Base-by-base conservation (phyloP, 2,888 invertebrate genomes). In the Tubulanus polymorphus region DNA sequence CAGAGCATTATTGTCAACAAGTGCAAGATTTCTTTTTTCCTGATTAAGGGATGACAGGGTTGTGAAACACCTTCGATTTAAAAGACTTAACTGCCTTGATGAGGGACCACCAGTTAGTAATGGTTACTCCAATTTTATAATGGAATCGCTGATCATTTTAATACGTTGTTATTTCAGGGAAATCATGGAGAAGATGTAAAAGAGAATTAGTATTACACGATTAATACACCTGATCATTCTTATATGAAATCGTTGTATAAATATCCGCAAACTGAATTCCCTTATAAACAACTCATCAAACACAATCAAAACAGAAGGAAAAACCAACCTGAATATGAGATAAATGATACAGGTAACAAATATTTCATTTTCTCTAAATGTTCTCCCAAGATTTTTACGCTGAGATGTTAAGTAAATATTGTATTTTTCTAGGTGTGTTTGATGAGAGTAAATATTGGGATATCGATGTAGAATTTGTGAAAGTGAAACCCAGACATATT, bases 101-200 rank as follows among this genome's bases (percentile, higher is more conserved):
- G n/a, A n/a, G n/a, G n/a, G n/a, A n/a, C n/a, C n/a, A n/a, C n/a
- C n/a, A n/a, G n/a, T n/a, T n/a, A n/a, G n/a, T n/a, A n/a, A n/a
- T n/a, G n/a, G n/a, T n/a, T n/a, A n/a, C n/a, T n/a, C n/a, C n/a
- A n/a, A n/a, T n/a, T n/a, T n/a, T n/a, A n/a, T n/a, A n/a, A n/a
- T n/a, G n/a, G n/a, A n/a, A n/a, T n/a, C n/a, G n/a, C n/a, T n/a
- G n/a, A n/a, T n/a, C n/a, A n/a, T n/a, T n/a, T n/a, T n/a, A n/a
- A n/a, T n/a, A n/a, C 32, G 25, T 23, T 52, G 41, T 32, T 20
- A 48, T 49, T 55, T 3, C 60, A 79, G 78, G 79, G 79, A n/a
- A 79, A 79, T 63, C 79, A 79, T 63, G 79, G 78, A 1, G 79
- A 79, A 57, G 79, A 79, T 62, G 77, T 77, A 26, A 79, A 79